phyloP scores from a whole-genome alignment of 1,140 invertebrate species.

The Euura lappo region DNA sequence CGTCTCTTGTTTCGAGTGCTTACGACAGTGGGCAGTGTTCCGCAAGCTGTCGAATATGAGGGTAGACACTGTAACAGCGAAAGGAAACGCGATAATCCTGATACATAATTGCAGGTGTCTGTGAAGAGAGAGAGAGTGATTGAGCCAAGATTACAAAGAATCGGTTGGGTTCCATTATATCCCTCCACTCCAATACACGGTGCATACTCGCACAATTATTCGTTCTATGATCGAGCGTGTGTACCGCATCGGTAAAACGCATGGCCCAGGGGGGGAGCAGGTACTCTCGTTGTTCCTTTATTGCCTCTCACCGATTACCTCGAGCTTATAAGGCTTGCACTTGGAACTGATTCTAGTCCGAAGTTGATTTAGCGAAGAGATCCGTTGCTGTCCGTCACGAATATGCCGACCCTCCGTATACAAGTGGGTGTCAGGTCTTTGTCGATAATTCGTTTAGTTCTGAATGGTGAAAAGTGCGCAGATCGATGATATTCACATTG shows the following conservation, averaged over 20 bases:
- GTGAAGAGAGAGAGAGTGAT: not conserved
- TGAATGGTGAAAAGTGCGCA: not conserved
- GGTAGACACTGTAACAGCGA: not conserved
- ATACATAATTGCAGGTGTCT: slow-evolving; percentile 2
- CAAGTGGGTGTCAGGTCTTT: not conserved
- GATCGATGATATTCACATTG: not conserved
- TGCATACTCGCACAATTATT: too few relatives aligned
- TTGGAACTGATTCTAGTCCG: not conserved
- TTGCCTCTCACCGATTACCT: slow-evolving; percentile 9
- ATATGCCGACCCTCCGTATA: not conserved
- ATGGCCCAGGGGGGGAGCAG: not conserved
- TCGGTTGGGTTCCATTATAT: too few relatives aligned
- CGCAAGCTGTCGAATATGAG: too few relatives aligned
- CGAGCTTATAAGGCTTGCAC: slow-evolving; percentile 9
- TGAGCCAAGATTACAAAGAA: not conserved
- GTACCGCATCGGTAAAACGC: too few relatives aligned
- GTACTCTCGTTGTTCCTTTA: slow-evolving; percentile 3
- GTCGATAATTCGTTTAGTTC: too few relatives aligned
- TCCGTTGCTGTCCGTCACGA: not conserved
- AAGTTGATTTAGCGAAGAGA: not conserved
- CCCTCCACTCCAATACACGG: too few relatives aligned
- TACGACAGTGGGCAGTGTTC: too few relatives aligned
- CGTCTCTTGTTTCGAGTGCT: too few relatives aligned
- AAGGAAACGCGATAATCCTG: not conserved
- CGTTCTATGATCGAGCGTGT: too few relatives aligned